Base-by-base conservation (phyloP, 2,797 vertebrate species). In the Urocyon cinereoargenteus region DNA sequence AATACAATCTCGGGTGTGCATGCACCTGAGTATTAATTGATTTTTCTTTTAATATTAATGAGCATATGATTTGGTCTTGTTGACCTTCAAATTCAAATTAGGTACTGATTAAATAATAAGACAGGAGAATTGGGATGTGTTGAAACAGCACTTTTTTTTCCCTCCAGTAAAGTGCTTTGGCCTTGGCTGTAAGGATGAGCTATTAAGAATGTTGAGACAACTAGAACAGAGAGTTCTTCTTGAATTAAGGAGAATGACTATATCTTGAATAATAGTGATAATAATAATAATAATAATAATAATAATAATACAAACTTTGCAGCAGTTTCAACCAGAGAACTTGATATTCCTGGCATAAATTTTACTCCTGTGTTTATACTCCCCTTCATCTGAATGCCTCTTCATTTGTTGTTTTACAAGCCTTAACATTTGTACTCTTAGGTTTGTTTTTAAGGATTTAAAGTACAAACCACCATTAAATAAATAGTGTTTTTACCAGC, bases 31-130 rank as follows among this genome's bases (percentile, higher is more conserved):
- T 85, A 96, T 98, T 97, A 98, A 98, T 66, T 7, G 40, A 93
- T 98, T 98, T 98, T 98, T 96, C 91, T 98, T 98, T 98, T 62
- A 93, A 98, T 98, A 98, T 98, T 98, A 98, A 98, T 98, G 98
- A 98, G 95, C 92, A 93, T 97, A 96, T 87, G 79, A 98, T 98
- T 98, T 98, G 97, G 97, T 98, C 98, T 97, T 96, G 93, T 83
- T 98, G 98, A 98, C 97, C 97, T 98, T 98, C 97, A 98, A 90
- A 98, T 81, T 90, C 97, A 98, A 98, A 98, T 97, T 98, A 97
- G 83, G 22, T 94, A 92, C 95, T 97, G 98, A 98, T 98, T 98
- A 98, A 97, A 96, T 92, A 95, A 92, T 98, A 98, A 98, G 96
- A 90, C 97, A 97, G 95, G 96, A 97, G 86, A 97, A 97, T 96